Base-by-base conservation (phyloP, 2,113 vertebrate species). In the Anoplopoma fimbria region DNA sequence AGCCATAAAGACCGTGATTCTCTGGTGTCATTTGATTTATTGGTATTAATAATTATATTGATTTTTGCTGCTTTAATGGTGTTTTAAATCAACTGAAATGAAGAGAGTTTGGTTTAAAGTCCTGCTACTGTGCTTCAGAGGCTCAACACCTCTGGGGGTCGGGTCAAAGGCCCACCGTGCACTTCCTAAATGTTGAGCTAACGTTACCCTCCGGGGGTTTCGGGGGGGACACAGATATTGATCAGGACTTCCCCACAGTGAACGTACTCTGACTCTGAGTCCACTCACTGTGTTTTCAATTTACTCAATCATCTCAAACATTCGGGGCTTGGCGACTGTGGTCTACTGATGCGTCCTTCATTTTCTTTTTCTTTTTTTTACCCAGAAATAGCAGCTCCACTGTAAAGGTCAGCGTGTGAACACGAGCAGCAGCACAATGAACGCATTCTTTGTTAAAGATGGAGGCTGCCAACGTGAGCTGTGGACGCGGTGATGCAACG, bases 401-500 rank as follows among this genome's bases (percentile, higher is more conserved):
- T 73, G 65, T 81, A 75, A 74, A 88, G 80, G 86, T 82, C 81
- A n/a, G n/a, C n/a, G n/a, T n/a, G n/a, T n/a, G n/a, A n/a, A n/a
- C n/a, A 40, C n/a, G 55, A 78, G 70, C 84, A 55, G 10, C 65
- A 53, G 25, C 81, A 90, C 85, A 90, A 87, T 80, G 84, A 65
- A 64, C 9, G 33, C 73, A 81, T 78, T 83, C 69, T 87, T 70
- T 68, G 61, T 12, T 38, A 0, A 68, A n/a, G 21, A 14, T 40
- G 72, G 19, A 3, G 70, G 55, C 75, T 77, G 77, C 75, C 75
- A 84, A 49, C 81, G 70, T 2, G 64, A 69, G 65, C 55, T 9
- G n/a, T n/a, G n/a, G n/a, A n/a, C n/a, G n/a, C n/a, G 25, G 40
- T 89, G 84, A 91, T 70, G 87, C 79, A 85, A 88, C n/a, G n/a